Evolutionary conservation across 2,888 invertebrate species (phyloP), one percentile per base, ranked within the genome.

Genomic region (Anoplius nigerrimus): DNA sequence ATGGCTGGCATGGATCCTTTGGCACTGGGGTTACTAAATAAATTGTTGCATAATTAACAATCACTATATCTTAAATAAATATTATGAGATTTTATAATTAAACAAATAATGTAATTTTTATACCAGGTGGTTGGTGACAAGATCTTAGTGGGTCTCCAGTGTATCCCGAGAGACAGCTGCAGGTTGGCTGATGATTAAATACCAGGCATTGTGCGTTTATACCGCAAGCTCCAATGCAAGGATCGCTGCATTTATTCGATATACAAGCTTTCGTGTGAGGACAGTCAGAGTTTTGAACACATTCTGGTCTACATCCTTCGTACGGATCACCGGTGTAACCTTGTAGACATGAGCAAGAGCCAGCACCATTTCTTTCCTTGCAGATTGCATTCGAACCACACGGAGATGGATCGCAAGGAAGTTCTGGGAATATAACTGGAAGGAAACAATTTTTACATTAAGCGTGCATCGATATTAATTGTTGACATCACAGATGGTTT

Each of bases 271-370:
- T 93, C 76, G 93, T 92, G 83, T 92, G 92, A 5, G 93, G 91
- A 89, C 97, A 97, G 83, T 97, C 96, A 8, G 94, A 93, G 87
- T 96, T 96, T 79, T 94, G 92, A n/a, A 95, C 93, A 87, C 97
- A 97, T 91, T 97, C 96, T 24, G 96, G 96, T 85, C 95, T 91
- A 88, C 97, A 97, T 84, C 95, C 94, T 52, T 94, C 90, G 83
- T 96, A 95, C 1, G 96, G 96, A 90, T 96, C 95, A 60, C 97
- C 96, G 82, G 93, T 94, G 88, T 95, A 96, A 82, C 95, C 95
- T 66, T 93, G 92, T 74, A 95, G 90, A 89, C 96, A 97, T 72
- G 92, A 91, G 88, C 96, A 97, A 71, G 96, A 95, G 55, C 95
- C 96, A 65, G 93, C 93, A 78, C 94, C 94, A 84, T 94, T 93